Base-by-base conservation (phyloP, 1,140 invertebrate genomes). In the Elymnias hypermnestra region DNA sequence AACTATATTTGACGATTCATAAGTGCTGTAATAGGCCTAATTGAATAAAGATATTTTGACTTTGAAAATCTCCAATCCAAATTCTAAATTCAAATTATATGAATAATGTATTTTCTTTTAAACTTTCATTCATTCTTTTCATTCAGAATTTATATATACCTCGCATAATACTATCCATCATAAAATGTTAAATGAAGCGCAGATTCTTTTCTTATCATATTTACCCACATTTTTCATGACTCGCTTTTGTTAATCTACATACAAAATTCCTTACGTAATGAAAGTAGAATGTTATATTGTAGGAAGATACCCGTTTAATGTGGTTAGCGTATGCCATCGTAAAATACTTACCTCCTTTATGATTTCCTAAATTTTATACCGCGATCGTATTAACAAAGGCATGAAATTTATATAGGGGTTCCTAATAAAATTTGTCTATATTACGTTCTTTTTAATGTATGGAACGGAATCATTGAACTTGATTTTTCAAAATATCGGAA, bases 111-210 rank as follows among this genome's bases (percentile, higher is more conserved):
- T 21, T 3, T 6, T 21, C 19, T 3, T 21, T 4, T 21, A 21
- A 21, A 4, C 3, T 21, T 4, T 4, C 6, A 21, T 21, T 21
- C 6, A 21, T 21, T 14, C 3, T 12, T 5, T 12, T n/a, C 13
- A 29, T 29, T 9, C 8, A 4, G 2, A 5, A 1, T 1, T 5
- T 29, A 1, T 4, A 5, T 1, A 1, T 13, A 33, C 31, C 26
- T 48, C 39, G 21, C 28, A 10, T 13, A 33, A 48, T 9, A 4
- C n/a, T 17, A 41, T 48, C 15, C 29, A 35, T 48, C 45, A 48
- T 25, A 48, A 48, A 40, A 28, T 19, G 26, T 21, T n/a, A 22
- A 46, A 46, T 46, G 19, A 22, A 25, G 25, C 15, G 10, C 36
- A 33, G 29, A 29, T 13, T 33, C 29, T 46, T 38, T 23, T 39